Conservation (phyloP, 2,888 invertebrate genomes). For the Caenorhabditis macrosperma region DNA sequence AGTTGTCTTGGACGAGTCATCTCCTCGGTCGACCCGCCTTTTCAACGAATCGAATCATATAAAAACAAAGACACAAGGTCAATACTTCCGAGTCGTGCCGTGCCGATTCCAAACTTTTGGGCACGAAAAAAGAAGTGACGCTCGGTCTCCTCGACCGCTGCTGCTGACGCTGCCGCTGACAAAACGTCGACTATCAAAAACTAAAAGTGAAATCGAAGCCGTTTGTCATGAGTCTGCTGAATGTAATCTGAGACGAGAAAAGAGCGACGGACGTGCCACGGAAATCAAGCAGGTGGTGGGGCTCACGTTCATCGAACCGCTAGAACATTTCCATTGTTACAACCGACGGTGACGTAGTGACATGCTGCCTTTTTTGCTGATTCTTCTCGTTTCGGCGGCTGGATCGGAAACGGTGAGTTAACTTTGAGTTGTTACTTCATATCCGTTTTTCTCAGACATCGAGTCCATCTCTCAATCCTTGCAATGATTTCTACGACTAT, state of each 20-base stretch:
- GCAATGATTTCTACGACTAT: conserved; percentile 52
- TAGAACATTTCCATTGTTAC: conserved; percentile 30
- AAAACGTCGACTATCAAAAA: background rate
- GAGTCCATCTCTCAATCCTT: conserved; percentile 7
- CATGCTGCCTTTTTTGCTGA: conserved; percentile 8
- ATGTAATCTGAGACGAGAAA: conserved; percentile 42
- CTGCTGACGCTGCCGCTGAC: conserved; percentile 6
- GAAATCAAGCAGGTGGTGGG: conserved; percentile 40
- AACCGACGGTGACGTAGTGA: conserved; percentile 11
- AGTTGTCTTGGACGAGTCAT: conserved; percentile 26
- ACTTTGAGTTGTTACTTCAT: background rate
- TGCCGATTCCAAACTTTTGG: no score
- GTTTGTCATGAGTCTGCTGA: conserved; percentile 53
- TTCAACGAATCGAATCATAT: conserved; percentile 14
- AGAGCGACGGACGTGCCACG: conserved; percentile 25
- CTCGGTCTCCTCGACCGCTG: background rate
- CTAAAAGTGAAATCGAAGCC: conserved; percentile 40
- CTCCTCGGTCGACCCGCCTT: conserved; percentile 13
- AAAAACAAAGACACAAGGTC: conserved; percentile 9
- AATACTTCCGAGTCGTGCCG: background rate
- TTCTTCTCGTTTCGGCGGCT: background rate
- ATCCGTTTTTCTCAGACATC: background rate
- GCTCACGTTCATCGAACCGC: conserved; percentile 44
- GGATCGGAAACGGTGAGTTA: conserved; percentile 12
- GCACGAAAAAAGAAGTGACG: no score